Percentiles rank a stretch among this genome's conserved stretches.
phyloP scores from a whole-genome alignment of 2,888 invertebrate genomes.

The Camptogramma bilineatum region DNA sequence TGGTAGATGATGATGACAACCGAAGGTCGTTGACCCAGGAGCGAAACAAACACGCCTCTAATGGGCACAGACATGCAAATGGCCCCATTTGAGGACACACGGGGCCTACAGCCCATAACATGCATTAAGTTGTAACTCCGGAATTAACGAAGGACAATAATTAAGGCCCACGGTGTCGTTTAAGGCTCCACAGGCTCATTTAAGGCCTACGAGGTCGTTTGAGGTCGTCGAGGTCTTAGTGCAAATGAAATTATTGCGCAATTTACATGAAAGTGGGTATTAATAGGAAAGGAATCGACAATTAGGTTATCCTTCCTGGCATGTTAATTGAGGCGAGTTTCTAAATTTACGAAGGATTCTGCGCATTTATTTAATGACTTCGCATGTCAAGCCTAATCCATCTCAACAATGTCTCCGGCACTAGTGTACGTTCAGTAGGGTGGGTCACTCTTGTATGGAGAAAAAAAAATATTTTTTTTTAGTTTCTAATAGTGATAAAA shows the following conservation, averaged over 20 bases:
- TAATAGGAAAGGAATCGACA: conserved; percentile 29
- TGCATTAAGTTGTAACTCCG: conserved; percentile 12
- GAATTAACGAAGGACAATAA: conserved; percentile 15
- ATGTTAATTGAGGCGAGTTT: neutral
- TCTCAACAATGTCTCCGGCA: no score
- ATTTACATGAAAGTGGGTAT: conserved; percentile 29
- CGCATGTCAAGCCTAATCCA: no score
- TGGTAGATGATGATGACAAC: no score
- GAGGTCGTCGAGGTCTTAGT: conserved; percentile 21
- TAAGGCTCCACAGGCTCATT: conserved; percentile 13
- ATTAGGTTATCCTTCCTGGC: conserved; percentile 18
- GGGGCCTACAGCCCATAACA: neutral
- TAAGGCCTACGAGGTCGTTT: conserved; percentile 18
- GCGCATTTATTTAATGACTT: neutral
- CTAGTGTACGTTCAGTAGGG: no score
- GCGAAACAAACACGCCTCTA: neutral
- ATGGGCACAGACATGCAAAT: conserved; percentile 11
- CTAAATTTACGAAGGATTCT: neutral
- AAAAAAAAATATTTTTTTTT: no score
- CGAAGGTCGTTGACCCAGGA: no score
- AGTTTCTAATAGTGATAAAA: no score
- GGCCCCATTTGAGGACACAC: neutral
- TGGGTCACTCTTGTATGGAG: no score
- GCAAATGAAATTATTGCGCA: conserved; percentile 30
- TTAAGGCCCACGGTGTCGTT: conserved; percentile 12